Evolutionary conservation across 2,888 invertebrate genomes (phyloP), one percentile per base, ranked within the genome.

Genomic region (Erebia palarica): DNA sequence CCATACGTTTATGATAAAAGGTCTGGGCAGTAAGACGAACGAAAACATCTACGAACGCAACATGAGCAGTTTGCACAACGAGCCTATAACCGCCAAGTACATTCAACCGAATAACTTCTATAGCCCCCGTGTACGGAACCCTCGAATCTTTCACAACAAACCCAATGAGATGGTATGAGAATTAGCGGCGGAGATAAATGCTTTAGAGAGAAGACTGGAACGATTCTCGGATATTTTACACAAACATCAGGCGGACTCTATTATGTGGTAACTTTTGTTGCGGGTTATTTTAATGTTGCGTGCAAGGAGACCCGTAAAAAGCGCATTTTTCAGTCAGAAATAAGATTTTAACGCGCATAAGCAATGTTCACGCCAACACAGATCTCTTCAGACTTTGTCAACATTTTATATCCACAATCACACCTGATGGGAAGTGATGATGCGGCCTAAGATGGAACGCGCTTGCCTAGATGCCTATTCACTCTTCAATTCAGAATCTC

Each of bases 161-260:
- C 92, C 92, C 5, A 91, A 93, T 71, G 93, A 94, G 78, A 90
- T 93, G 84, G 88, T 93, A 93, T 94, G 94, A 94, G 93, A 91
- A 84, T 91, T 94, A 90, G 91, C 93, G 73, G 84, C 90, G 92
- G 94, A 94, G 93, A 92, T 93, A 87, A 92, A 89, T 84, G 87
- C 92, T 89, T 93, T 94, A 87, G 93, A 93, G 87, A 88, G 79
- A 76, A 93, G 90, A 84, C 81, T 94, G 70, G 93, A 94, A 75
- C 90, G 84, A 75, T 94, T 94, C 80, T 94, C 94, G 5, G 92
- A 94, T 76, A 90, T 93, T 79, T 78, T 94, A 76, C 86, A 89
- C 77, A 94, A 94, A 80, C 91, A 94, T 72, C 93, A 95, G 81
- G 94, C 94, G 0, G 94, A 95, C 77, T 95, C 95, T 51, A 94